Percentiles rank a stretch among this genome's conserved stretches.
These are phyloP conservation scores for Fulmarus glacialis DNA, from an alignment of 2,113 vertebrate genomes.

Conservation along the genomic window DNA sequence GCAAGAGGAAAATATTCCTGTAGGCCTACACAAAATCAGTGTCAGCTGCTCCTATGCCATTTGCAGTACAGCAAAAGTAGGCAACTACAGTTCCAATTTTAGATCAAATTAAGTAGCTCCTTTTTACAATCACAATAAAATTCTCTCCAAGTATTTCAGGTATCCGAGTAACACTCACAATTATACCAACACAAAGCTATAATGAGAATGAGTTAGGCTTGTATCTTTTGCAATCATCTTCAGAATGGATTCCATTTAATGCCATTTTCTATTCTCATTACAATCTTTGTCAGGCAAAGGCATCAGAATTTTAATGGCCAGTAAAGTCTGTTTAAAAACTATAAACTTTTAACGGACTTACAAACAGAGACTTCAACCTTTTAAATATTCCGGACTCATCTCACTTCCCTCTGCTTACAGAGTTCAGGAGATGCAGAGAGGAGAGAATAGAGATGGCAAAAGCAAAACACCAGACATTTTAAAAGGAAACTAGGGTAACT, in stretches of 20 bases:
- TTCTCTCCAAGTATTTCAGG: constrained; percentile 32
- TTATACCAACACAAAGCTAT: constrained; percentile 27
- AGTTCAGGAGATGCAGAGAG: neutral
- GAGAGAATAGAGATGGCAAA: neutral
- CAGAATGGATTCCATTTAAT: constrained; percentile 39
- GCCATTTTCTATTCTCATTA: constrained; percentile 44
- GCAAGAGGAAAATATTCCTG: neutral
- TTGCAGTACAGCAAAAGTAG: neutral
- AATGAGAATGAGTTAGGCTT: constrained; percentile 25
- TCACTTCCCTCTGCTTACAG: neutral
- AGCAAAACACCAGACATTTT: neutral
- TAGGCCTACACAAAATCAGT: neutral
- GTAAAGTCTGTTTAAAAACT: constrained; percentile 38
- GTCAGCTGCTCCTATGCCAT: neutral
- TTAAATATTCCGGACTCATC: neutral
- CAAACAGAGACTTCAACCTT: neutral
- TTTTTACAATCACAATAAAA: constrained; percentile 38
- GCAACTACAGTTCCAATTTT: neutral
- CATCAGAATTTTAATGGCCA: constrained; percentile 39
- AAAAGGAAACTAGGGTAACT: neutral
- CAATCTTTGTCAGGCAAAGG: neutral
- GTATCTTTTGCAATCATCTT: constrained; percentile 40
- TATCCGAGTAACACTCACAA: constrained; percentile 11
- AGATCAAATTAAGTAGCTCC: constrained; percentile 48
- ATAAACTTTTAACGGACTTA: constrained; percentile 22